Percentiles rank a stretch among this genome's conserved stretches.
Evolutionary conservation across 2,797 vertebrate genomes (phyloP).

Genomic region (Setipinna tenuifilis): DNA sequence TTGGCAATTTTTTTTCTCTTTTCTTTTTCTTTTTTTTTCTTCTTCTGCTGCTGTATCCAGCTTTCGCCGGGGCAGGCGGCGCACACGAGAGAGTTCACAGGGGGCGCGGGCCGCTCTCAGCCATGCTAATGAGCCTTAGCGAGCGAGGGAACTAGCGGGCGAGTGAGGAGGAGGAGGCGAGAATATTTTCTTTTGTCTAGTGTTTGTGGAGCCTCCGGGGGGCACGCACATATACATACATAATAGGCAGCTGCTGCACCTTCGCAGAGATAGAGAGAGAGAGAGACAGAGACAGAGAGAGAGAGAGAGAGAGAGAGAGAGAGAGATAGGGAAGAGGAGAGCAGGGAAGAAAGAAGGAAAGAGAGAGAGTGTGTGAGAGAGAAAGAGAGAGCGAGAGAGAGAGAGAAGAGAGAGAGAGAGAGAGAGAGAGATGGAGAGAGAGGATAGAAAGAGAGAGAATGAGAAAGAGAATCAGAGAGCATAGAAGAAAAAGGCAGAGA

Average conservation of each 20-base stretch:
- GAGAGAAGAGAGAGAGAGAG: not conserved
- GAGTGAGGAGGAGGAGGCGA: not conserved
- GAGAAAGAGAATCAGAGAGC: not conserved
- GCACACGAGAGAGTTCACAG: not conserved
- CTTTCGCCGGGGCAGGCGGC: not conserved
- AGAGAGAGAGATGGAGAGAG: not conserved
- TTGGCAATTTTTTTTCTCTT: not conserved
- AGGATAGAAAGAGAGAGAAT: not conserved
- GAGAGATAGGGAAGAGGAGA: too few relatives aligned
- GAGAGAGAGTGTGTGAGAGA: not conserved
- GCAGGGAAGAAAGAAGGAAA: too few relatives aligned
- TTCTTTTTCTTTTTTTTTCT: too few relatives aligned
- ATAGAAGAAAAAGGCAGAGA: not conserved
- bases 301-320: not conserved
- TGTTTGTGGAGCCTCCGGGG: not conserved
- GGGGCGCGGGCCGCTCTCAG: not conserved
- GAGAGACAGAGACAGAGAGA: not conserved
- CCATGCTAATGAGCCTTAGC: slow-evolving; percentile 16
- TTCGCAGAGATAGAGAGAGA: not conserved
- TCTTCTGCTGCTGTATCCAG: not conserved
- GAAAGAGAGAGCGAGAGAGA: not conserved
- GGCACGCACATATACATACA: not conserved
- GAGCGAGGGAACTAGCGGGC: too few relatives aligned
- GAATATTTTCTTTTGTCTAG: not conserved
- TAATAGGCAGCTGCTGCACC: not conserved